Evolutionary conservation across 1,140 invertebrate genomes (phyloP).

Genomic region (Campoletis sonorensis): DNA sequence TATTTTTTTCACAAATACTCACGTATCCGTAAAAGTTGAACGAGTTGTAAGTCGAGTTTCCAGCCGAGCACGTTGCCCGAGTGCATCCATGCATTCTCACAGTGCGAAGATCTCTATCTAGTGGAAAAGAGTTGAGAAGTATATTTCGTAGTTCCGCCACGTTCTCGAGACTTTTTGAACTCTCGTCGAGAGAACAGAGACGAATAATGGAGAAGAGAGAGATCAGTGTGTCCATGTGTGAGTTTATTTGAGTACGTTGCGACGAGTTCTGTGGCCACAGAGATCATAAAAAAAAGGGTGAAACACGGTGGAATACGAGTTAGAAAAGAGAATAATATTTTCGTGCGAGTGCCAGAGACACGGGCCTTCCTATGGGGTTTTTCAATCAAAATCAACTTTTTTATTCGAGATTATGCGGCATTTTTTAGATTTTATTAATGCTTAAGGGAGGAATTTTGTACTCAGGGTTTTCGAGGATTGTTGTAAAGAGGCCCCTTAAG

Average conservation of each 20-base stretch:
- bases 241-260: neutral
- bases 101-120: constrained; percentile 57
- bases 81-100: constrained; percentile 39
- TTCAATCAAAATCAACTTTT: neutral
- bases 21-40: neutral
- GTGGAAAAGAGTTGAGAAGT: constrained; percentile 49
- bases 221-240: neutral
- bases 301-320: neutral
- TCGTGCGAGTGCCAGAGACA: constrained; percentile 3
- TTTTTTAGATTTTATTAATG: neutral
- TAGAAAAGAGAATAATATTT: constrained; percentile 32
- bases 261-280: constrained; percentile 1
- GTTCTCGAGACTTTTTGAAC: constrained; percentile 52
- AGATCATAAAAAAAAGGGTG: constrained; percentile 30
- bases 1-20: neutral
- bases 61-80: constrained; percentile 31
- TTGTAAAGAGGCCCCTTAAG: too few species aligned
- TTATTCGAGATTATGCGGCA: neutral
- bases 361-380: neutral
- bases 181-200: constrained; percentile 24
- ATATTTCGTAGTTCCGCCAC: constrained; percentile 60
- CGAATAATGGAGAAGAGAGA: neutral
- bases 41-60: constrained; percentile 41
- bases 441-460: neutral
- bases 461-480: neutral